A percentile compares a stretch with the other conserved stretches of the same genome.
Conservation (phyloP, 2,888 invertebrate species). For the Eupithecia abbreviata region DNA sequence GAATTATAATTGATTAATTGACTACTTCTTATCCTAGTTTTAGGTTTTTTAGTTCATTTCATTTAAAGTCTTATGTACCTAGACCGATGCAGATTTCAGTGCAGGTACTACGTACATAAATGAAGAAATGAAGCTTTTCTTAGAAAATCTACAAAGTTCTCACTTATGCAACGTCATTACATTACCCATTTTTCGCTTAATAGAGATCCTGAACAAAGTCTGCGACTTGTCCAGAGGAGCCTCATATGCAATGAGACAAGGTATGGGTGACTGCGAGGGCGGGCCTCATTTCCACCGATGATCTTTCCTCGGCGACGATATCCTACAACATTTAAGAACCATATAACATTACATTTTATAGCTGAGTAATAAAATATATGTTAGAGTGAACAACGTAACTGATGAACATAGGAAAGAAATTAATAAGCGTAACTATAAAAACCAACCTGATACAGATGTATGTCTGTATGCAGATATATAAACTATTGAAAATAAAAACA, state of each 20-base stretch:
- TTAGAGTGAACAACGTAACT: background rate
- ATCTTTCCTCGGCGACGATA: constrained; percentile 53
- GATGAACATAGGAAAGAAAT: background rate
- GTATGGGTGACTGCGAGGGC: constrained; percentile 73
- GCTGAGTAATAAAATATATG: too few relatives aligned
- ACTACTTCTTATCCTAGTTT: too few relatives aligned
- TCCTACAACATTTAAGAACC: constrained; percentile 14
- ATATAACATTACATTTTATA: background rate
- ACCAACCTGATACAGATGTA: background rate
- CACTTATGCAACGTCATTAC: too few relatives aligned
- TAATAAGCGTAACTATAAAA: background rate
- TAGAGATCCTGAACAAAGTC: constrained; percentile 75
- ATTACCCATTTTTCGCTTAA: constrained; percentile 72
- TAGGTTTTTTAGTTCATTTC: too few relatives aligned
- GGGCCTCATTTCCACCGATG: constrained; percentile 72
- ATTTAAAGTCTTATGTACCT: too few relatives aligned
- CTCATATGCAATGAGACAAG: constrained; percentile 75
- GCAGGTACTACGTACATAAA: too few relatives aligned
- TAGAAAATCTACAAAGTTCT: too few relatives aligned
- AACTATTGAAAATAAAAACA: constrained; percentile 35
- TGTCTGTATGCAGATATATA: constrained; percentile 15
- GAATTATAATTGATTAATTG: background rate
- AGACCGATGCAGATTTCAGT: too few relatives aligned
- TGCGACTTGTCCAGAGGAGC: constrained; percentile 65
- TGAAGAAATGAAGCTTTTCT: too few relatives aligned